A percentile compares a stretch with the other conserved stretches of the same genome.
Conservation (phyloP, 2,888 invertebrate genomes). For the Drosophila paranaensis region DNA sequence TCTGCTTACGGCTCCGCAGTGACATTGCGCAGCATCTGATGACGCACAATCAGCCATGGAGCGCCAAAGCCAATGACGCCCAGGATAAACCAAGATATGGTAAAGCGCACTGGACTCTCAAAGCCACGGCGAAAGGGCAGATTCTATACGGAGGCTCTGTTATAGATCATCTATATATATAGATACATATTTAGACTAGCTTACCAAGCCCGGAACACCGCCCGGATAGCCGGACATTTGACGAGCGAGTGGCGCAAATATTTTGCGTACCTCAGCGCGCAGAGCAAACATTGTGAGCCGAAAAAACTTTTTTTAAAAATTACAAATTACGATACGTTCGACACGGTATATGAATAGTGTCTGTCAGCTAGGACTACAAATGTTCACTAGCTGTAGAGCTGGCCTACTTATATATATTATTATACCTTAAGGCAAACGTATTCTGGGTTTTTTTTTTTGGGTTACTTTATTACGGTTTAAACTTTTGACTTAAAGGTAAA, state of each 20-base stretch:
- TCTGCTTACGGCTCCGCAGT: conserved; percentile 24
- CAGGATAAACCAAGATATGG: conserved; percentile 53
- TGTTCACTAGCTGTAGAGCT: background rate
- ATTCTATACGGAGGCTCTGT: conserved; percentile 34
- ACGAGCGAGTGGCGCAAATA: conserved; percentile 35
- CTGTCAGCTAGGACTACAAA: background rate
- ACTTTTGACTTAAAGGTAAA: conserved; percentile 72
- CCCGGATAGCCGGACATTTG: conserved; percentile 49
- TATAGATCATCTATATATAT: background rate
- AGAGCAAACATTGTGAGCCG: conserved; percentile 42
- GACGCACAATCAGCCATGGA: conserved; percentile 67
- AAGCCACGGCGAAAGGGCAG: conserved; percentile 63
- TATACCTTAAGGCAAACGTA: conserved; percentile 23
- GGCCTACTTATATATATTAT: conserved; percentile 16
- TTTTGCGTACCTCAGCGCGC: conserved; percentile 30
- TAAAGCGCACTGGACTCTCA: conserved; percentile 70
- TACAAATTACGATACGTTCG: background rate
- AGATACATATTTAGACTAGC: conserved; percentile 21
- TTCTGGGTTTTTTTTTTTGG: conserved; percentile 4
- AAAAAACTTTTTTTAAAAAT: conserved; percentile 14
- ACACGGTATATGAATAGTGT: background rate
- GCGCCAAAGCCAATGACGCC: conserved; percentile 74
- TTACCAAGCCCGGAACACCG: conserved; percentile 73
- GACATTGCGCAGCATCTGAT: conserved; percentile 64
- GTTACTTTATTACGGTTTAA: conserved; percentile 69